These are phyloP conservation scores for Gonatopus flavifemur DNA, from an alignment of 1,140 invertebrate species.

Conservation along the genomic window DNA sequence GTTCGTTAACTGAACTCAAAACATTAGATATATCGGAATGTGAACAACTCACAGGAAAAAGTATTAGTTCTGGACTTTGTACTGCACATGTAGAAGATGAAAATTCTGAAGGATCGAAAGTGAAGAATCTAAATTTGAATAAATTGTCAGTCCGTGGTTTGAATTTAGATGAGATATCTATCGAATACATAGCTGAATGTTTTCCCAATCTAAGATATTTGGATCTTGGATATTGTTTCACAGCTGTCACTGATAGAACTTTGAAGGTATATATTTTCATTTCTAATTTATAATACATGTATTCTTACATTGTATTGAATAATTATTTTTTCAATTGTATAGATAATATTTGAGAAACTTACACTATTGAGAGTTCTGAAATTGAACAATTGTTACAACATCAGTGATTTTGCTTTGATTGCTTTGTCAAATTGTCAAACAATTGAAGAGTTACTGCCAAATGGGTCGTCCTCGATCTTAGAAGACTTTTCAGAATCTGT, in stretches of 20 bases:
- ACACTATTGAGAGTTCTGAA: conserved; percentile 62
- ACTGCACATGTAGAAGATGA: not conserved
- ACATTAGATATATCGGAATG: conserved; percentile 69
- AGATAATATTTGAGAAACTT: conserved; percentile 66
- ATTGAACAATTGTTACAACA: conserved; percentile 66
- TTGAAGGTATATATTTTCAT: conserved; percentile 40
- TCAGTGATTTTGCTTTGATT: conserved; percentile 69
- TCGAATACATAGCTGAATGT: conserved; percentile 61
- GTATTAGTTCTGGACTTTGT: conserved; percentile 61
- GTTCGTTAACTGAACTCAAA: conserved; percentile 60
- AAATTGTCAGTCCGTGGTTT: conserved; percentile 66
- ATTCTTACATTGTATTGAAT: not conserved
- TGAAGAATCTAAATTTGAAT: conserved; percentile 38
- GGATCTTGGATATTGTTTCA: conserved; percentile 69
- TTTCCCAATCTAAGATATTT: conserved; percentile 63
- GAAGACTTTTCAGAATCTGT: conserved; percentile 20
- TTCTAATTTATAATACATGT: not conserved
- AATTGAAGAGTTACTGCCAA: too few species aligned
- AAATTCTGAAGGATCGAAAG: not conserved
- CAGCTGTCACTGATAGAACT: conserved; percentile 67
- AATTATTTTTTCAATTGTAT: conserved; percentile 25
- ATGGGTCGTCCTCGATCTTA: too few species aligned
- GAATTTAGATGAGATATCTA: conserved; percentile 63
- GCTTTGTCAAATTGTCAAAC: too few species aligned
- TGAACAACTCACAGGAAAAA: conserved; percentile 64